Evolutionary conservation across 1,140 invertebrate genomes (phyloP).

Genomic region (Oedothorax gibbosus): DNA sequence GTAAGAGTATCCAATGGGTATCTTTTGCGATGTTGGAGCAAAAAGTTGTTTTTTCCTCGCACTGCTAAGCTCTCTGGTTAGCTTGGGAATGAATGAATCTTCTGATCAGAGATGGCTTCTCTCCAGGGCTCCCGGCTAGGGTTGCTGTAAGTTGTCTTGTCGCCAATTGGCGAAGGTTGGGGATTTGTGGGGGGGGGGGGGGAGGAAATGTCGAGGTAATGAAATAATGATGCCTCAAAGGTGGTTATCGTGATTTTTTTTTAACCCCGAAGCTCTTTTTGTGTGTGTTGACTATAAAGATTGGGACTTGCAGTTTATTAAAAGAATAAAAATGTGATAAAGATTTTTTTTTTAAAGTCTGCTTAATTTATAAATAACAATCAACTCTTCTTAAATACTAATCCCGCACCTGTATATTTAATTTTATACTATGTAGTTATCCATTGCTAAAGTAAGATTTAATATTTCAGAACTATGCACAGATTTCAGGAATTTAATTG

Average conservation of each 20-base stretch:
- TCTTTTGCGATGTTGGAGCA: background rate
- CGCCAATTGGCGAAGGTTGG: constrained; percentile 2
- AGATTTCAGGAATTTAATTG: too few species aligned
- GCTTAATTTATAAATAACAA: too few species aligned
- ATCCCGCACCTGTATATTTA: too few species aligned
- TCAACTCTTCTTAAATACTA: too few species aligned
- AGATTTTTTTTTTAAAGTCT: too few species aligned
- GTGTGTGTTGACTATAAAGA: background rate
- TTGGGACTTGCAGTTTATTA: background rate
- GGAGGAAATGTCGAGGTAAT: background rate
- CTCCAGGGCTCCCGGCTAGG: constrained; percentile 13
- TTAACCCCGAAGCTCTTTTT: background rate
- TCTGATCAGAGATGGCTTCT: constrained; percentile 34
- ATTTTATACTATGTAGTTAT: too few species aligned
- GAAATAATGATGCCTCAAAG: background rate
- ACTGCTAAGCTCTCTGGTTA: constrained; percentile 1
- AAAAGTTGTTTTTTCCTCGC: background rate
- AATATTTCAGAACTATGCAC: too few species aligned
- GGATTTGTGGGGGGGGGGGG: background rate
- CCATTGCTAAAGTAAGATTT: too few species aligned
- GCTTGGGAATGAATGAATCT: constrained; percentile 39
- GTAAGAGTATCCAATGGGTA: constrained; percentile 13
- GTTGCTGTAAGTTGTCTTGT: constrained; percentile 17
- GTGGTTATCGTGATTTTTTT: background rate
- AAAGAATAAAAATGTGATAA: too few species aligned